Evolutionary conservation across 2,888 invertebrate genomes (phyloP), one percentile per base, ranked within the genome.

Genomic region (Sisyra nigra): DNA sequence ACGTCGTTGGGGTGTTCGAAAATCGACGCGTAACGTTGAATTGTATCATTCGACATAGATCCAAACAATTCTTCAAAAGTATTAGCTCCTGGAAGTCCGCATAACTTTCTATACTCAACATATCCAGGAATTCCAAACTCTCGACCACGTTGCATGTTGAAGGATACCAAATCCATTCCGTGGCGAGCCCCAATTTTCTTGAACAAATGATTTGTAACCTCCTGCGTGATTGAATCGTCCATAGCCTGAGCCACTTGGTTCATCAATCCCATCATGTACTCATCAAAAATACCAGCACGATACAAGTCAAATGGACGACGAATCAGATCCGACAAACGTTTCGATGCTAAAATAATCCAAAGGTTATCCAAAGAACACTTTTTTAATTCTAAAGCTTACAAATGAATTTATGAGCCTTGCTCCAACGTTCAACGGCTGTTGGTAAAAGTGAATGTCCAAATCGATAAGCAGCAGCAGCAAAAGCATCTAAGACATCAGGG

Each of bases 201-300:
- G 66, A 92, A 91, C 44, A 91, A 66, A 62, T 89, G 88, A 64
- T 91, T 91, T 31, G 91, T 91, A 2, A 91, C 88, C 72, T 89
- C 76, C 54, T 77, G 78, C 0, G 91, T 91, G 50, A 92, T 87
- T 1, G 88, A 89, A 59, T 91, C 89, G 59, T 92, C 92, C 86
- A 91, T 89, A 56, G 89, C 88, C 62, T 91, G 89, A 2, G 91
- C 88, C 15, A 89, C 88, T 68, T 92, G 91, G 61, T 91, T 91
- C 80, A 88, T 83, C 48, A 91, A 65, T 31, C 91, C 91, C 84
- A 89, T 87, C 30, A 91, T 76, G 58, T 91, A 92, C 63, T 91
- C 88, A 57, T 92, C 91, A 24, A 91, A 65, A 3, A 89, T 84
- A 44, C 91, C 89, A 13, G 91, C 87, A 55, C 89, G 72, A 63